Base-by-base conservation (phyloP, 2,113 vertebrate species). In the Hiodon tergisus region DNA sequence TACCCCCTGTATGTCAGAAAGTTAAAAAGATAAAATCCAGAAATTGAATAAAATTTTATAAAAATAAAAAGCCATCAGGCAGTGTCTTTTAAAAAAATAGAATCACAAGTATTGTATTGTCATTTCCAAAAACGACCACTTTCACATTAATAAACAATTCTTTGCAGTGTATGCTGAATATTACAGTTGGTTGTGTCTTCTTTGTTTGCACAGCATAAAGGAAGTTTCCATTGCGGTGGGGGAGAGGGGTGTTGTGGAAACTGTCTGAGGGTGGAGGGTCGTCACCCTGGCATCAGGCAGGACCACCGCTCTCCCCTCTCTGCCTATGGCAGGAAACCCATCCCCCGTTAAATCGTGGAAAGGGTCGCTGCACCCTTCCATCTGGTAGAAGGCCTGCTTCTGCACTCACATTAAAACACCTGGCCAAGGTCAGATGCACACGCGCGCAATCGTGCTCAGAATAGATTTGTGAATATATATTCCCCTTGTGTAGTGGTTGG, bases 251-350 rank as follows among this genome's bases (percentile, higher is more conserved):
- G 46, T 9, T n/a, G 46, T 54, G 54, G 69, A 8, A 54, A 9
- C 4, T 66, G 61, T 59, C 8, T 55, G 16, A 63, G 54, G 58
- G 16, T 61, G 73, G 14, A 67, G 8, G 8, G 31, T 4, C 54
- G 3, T 62, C 69, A 52, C 68, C 4, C 10, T 48, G 58, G 68
- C 77, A 74, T 71, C 62, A 71, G 3, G 11, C 5, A 11, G 9
- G 11, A 53, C 11, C 60, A 79, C 54, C 17, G 17, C 9, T 5
- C 62, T 73, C 17, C 8, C 74, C 16, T 67, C 67, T 67, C 46
- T 5, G 10, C 71, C 17, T 3, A 75, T 86, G 86, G 83, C 71
- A 85, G 86, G 84, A 88, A 79, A 57, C 17, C 73, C 60, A 13
- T n/a, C 62, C 55, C 47, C 69, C 31, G 58, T 0, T n/a, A n/a